Percentiles rank a stretch among this genome's conserved stretches.
Conservation (phyloP, 2,113 vertebrate species). For the Tonatia bakeri region DNA sequence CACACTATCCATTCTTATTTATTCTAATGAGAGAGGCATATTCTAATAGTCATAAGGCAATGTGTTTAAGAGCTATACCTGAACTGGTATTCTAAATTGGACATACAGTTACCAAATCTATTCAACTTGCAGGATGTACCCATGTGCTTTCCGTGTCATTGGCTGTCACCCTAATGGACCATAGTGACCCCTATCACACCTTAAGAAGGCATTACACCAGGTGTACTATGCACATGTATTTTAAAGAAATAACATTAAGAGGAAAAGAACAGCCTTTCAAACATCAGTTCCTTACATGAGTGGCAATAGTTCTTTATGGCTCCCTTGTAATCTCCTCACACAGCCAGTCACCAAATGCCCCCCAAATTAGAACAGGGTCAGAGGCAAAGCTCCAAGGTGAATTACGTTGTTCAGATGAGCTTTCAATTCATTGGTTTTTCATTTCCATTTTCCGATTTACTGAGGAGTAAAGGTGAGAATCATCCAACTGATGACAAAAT, state of each 20-base stretch:
- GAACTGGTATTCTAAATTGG: conserved; percentile 54
- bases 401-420: conserved; percentile 53
- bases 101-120: conserved; percentile 35
- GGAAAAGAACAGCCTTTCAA: conserved; percentile 57
- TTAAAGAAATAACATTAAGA: conserved; percentile 50
- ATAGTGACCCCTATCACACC: background rate
- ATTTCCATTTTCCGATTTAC: conserved; percentile 53
- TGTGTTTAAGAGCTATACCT: conserved; percentile 65
- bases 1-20: background rate
- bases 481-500: conserved; percentile 98
- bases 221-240: conserved; percentile 1
- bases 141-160: background rate
- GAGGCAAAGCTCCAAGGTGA: conserved; percentile 62
- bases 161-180: background rate
- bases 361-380: conserved; percentile 47
- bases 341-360: conserved; percentile 57
- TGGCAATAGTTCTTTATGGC: conserved; percentile 21
- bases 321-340: conserved; percentile 68
- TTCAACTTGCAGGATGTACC: background rate
- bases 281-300: conserved; percentile 50
- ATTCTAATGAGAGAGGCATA: conserved; percentile 27
- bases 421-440: conserved; percentile 8
- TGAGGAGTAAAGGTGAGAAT: conserved; percentile 89
- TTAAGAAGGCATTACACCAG: background rate
- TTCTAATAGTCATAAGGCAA: conserved; percentile 73